Conservation (phyloP, 2,797 vertebrate genomes). For the Malacoctenus gilli region DNA sequence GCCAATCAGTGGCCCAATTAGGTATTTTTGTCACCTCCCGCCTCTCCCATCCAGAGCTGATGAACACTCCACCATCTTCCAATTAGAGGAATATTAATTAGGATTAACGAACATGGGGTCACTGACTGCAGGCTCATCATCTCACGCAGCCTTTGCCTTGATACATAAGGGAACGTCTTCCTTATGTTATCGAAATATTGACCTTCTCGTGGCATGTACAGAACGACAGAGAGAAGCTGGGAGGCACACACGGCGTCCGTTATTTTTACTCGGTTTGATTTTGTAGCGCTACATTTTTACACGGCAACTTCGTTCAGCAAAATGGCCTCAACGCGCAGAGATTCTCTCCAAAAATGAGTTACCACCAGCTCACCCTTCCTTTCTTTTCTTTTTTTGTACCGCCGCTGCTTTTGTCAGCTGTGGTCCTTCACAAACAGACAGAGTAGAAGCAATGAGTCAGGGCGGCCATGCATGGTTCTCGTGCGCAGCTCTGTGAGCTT, state of each 20-base stretch:
- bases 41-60: slow-evolving; percentile 65
- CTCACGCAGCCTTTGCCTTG: slow-evolving; percentile 15
- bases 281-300: slow-evolving; percentile 21
- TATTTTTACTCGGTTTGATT: slow-evolving; percentile 7
- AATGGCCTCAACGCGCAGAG: slow-evolving; percentile 32
- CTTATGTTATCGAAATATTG: slow-evolving; percentile 15
- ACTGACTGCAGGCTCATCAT: slow-evolving; percentile 41
- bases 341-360: slow-evolving; percentile 26
- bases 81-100: slow-evolving; percentile 79
- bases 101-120: slow-evolving; percentile 62
- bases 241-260: slow-evolving; percentile 13
- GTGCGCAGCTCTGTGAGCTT: slow-evolving; percentile 71
- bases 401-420: slow-evolving; percentile 34
- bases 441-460: slow-evolving; percentile 70
- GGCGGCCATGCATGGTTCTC: slow-evolving; percentile 61
- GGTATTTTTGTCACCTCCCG: slow-evolving; percentile 73
- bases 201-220: slow-evolving; percentile 15
- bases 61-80: slow-evolving; percentile 72
- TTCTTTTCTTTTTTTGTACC: too few species aligned
- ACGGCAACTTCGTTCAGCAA: slow-evolving; percentile 9
- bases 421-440: slow-evolving; percentile 59
- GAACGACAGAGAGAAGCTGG: slow-evolving; percentile 9
- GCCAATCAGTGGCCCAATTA: slow-evolving; percentile 83
- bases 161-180: slow-evolving; percentile 9
- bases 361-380: slow-evolving; percentile 12